These are phyloP conservation scores for Rhagonycha lutea DNA, from an alignment of 2,888 invertebrate genomes.

Conservation along the genomic window DNA sequence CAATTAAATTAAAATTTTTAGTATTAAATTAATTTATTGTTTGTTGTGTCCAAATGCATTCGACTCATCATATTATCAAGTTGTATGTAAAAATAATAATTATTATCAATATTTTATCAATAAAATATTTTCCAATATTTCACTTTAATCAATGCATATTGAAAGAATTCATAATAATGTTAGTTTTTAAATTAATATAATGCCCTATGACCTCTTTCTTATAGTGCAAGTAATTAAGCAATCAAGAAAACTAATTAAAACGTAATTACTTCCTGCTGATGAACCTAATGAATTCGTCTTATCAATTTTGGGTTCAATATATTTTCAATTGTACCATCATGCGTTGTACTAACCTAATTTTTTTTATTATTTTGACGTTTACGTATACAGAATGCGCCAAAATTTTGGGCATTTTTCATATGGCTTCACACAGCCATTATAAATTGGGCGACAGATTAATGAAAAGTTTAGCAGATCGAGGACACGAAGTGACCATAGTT, in stretches of 20 bases:
- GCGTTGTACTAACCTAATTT: neutral
- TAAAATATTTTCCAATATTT: too few species aligned
- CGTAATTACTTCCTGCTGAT: too few species aligned
- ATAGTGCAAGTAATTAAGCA: neutral
- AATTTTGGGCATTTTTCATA: slow-evolving; percentile 42
- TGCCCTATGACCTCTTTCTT: neutral
- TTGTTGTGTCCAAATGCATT: too few species aligned
- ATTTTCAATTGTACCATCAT: neutral
- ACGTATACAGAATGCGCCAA: neutral
- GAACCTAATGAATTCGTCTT: too few species aligned
- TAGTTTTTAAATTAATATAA: neutral
- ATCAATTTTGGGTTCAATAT: neutral
- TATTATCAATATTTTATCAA: too few species aligned
- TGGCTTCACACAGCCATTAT: slow-evolving; percentile 39
- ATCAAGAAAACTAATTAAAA: too few species aligned
- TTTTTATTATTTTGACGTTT: neutral
- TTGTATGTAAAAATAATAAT: too few species aligned
- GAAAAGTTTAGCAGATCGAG: slow-evolving; percentile 43
- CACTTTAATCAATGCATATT: too few species aligned
- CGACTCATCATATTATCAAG: too few species aligned
- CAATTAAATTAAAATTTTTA: too few species aligned
- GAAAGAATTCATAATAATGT: neutral
- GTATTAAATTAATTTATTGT: too few species aligned
- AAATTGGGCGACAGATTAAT: slow-evolving; percentile 37
- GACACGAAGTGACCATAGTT: slow-evolving; percentile 52